phyloP scores from a whole-genome alignment of 1,140 invertebrate species.

The Aphelinus atriplicis region DNA sequence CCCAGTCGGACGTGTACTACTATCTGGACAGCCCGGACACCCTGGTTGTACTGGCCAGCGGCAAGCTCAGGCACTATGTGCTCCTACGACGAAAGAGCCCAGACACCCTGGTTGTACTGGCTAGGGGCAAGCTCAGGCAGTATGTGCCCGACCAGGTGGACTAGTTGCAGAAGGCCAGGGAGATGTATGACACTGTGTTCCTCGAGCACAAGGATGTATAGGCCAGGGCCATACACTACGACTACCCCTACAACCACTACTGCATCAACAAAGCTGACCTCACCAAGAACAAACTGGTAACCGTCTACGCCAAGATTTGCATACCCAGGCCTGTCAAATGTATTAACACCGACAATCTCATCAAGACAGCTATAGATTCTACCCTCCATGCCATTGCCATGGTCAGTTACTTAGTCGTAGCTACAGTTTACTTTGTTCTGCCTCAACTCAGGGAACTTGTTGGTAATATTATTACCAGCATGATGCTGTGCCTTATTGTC shows the following conservation, averaged over 20 bases:
- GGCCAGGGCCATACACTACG: conserved; percentile 68
- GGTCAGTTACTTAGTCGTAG: conserved; percentile 75
- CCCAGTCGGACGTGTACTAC: too few species aligned
- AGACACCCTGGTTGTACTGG: conserved; percentile 73
- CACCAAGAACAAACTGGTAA: conserved; percentile 58
- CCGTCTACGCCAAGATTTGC: conserved; percentile 78
- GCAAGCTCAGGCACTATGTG: too few species aligned
- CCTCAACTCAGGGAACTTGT: conserved; percentile 84
- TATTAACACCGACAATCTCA: conserved; percentile 76
- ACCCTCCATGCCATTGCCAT: conserved; percentile 78
- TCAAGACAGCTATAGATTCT: conserved; percentile 79
- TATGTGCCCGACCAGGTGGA: conserved; percentile 67
- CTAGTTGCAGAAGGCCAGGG: conserved; percentile 51
- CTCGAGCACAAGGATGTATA: conserved; percentile 55
- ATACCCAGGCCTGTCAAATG: conserved; percentile 74
- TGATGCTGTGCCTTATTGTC: conserved; percentile 78
- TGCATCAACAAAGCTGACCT: conserved; percentile 78
- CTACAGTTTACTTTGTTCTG: conserved; percentile 84
- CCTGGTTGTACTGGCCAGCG: too few species aligned
- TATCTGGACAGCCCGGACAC: too few species aligned
- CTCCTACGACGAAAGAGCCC: conserved; percentile 54
- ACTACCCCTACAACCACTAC: conserved; percentile 79
- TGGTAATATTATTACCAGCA: conserved; percentile 85
- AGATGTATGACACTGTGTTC: conserved; percentile 60
- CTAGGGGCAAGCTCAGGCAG: conserved; percentile 76